Evolutionary conservation across 2,888 invertebrate species (phyloP), one percentile per base, ranked within the genome.

Genomic region (Choreutis nemorana): DNA sequence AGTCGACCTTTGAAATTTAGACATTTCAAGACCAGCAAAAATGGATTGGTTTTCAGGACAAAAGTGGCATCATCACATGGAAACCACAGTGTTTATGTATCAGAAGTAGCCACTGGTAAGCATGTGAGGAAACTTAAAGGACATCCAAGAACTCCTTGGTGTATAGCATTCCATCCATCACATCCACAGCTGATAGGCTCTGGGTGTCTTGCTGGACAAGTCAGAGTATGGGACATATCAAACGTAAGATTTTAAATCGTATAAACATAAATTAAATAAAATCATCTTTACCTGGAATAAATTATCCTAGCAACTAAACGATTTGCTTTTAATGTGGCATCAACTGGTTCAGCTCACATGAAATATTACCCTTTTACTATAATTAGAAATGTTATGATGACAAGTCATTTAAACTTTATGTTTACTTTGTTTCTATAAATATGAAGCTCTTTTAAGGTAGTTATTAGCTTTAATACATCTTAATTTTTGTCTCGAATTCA

Each of bases 141-240:
- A 0, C 94, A 94, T 65, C 91, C 91, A 2, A 81, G 94, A 18
- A 94, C 93, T 8, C 94, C 94, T 1, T 94, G 94, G 94, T 91
- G 91, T 51, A 85, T 94, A 28, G 90, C 91, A 23, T 94, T 93
- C 62, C 94, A 94, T 70, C 93, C 93, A 0, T 86, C 88, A 4
- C 89, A 86, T 33, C 87, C 89, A 51, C 87, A 92, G 50, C 86
- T 94, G 28, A 81, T 94, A 25, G 94, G 92, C 14, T 91, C 92
- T 1, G 94, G 94, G 1, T 94, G 94, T 58, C 82, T 94, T 1
- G 91, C 89, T 4, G 94, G 94, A 5, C 90, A 93, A 83, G 93
- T 94, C 28, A 77, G 93, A 41, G 91, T 94, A 24, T 94, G 94
- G 94, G 93, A 94, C 70, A 71, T 75, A 34, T 62, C 67, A 16